Percentiles rank a stretch among this genome's conserved stretches.
phyloP scores from a whole-genome alignment of 2,797 vertebrate species.

The Morus bassanus region DNA sequence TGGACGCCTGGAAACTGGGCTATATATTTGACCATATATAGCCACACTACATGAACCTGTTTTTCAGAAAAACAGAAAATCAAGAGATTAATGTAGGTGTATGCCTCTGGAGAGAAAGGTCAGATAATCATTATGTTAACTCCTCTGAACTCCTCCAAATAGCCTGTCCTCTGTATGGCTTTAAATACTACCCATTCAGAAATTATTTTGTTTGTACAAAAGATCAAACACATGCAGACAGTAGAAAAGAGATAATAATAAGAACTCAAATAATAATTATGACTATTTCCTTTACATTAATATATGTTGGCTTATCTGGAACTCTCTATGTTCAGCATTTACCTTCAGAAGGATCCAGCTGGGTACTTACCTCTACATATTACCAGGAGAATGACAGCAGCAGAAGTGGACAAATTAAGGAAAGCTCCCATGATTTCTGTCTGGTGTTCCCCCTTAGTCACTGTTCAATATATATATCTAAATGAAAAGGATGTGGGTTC shows the following conservation, averaged over 20 bases:
- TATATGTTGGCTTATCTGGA: neutral
- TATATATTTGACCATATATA: neutral
- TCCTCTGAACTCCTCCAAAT: neutral
- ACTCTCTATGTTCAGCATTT: neutral
- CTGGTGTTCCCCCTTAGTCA: neutral
- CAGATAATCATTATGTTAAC: neutral
- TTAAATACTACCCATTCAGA: neutral
- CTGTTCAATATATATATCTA: neutral
- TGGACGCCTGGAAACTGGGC: neutral
- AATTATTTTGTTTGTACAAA: neutral
- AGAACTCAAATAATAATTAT: neutral
- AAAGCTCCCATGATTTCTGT: constrained; percentile 50
- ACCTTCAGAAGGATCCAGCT: neutral
- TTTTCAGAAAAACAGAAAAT: neutral
- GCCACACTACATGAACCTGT: neutral
- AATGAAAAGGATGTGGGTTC: constrained; percentile 65
- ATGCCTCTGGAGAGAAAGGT: neutral
- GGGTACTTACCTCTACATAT: constrained; percentile 59
- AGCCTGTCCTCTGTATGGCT: neutral
- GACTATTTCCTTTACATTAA: neutral
- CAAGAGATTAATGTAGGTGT: neutral
- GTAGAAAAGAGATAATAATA: neutral
- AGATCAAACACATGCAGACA: neutral
- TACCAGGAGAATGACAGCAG: constrained; percentile 11
- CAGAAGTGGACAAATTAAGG: neutral